Evolutionary conservation across 2,888 invertebrate genomes (phyloP), one percentile per base, ranked within the genome.

Genomic region (Apamea sordens): DNA sequence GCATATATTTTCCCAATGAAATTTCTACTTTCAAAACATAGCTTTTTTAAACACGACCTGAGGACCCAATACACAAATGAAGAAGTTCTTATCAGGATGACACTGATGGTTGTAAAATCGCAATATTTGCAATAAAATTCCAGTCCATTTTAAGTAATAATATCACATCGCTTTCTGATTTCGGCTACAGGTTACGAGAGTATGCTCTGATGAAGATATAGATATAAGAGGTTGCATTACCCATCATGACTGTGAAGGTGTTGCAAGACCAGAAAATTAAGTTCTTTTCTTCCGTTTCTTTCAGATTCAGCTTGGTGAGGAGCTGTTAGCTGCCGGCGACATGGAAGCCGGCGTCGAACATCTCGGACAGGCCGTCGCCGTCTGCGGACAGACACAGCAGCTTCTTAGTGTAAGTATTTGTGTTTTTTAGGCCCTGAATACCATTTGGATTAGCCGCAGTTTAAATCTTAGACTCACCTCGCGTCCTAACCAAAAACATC

Each of bases 301-400:
- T 21, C 96, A 98, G 98, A 98, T 99, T 86, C 99, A 99, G 95
- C 96, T 99, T 73, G 99, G 99, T 67, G 99, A 99, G 95, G 99
- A 99, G 92, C 95, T 99, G 84, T 96, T 99, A 89, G 98, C 98
- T 24, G 97, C 98, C n/a, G 99, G 99, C 24, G 98, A 99, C 92
- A 94, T 99, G 83, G 98, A 99, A 87, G 98, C 98, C 69, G 99
- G 99, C 61, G 98, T 99, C 73, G 99, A 99, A 94, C 99, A 99
- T 97, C 97, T 99, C 88, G 98, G 99, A 67, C 99, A 99, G 95
- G 99, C 99, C 15, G 98, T 99, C n/a, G 98, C 99, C 7, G 98
- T 99, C 47, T 99, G 99, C 93, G 99, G 99, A 21, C 99, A 99
- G 94, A 99, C 99, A 0, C 98, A 98, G 91, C 99, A 99, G 93